These are phyloP conservation scores for Anableps anableps DNA, from an alignment of 2,797 vertebrate species.

Conservation along the genomic window DNA sequence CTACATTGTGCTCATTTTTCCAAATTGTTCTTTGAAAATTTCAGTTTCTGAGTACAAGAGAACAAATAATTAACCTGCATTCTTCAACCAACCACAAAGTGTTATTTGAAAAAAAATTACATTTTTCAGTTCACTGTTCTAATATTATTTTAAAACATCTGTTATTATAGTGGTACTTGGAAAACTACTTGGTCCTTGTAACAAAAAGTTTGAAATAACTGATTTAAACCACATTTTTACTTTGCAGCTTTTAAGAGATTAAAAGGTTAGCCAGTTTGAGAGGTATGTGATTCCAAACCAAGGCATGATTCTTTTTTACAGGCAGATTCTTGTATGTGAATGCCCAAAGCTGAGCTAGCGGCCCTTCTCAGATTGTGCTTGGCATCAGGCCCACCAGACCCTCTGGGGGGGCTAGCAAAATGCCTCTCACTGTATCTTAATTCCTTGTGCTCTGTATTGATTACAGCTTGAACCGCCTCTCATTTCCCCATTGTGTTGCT, in stretches of 20 bases:
- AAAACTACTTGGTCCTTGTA: not conserved
- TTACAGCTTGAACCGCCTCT: slow-evolving; percentile 66
- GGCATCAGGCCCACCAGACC: slow-evolving; percentile 68
- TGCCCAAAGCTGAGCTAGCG: slow-evolving; percentile 52
- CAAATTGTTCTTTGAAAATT: not conserved
- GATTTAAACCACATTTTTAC: not conserved
- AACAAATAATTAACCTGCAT: not conserved
- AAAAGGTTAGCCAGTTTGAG: slow-evolving; percentile 21
- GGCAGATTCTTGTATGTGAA: slow-evolving; percentile 42
- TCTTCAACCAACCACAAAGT: not conserved
- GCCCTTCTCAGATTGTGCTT: slow-evolving; percentile 60
- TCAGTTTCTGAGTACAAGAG: not conserved
- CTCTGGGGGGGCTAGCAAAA: slow-evolving; percentile 60
- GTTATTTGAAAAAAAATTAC: not conserved
- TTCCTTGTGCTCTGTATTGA: slow-evolving; percentile 76
- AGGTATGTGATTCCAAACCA: slow-evolving; percentile 21
- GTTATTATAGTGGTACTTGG: not conserved
- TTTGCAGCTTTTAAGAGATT: slow-evolving; percentile 4
- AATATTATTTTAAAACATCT: not conserved
- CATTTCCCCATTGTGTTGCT: slow-evolving; percentile 55
- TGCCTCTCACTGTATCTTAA: slow-evolving; percentile 71
- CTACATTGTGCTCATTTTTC: not conserved
- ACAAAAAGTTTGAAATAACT: not conserved
- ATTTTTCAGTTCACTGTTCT: not conserved
- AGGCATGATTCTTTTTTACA: slow-evolving; percentile 36